Percentiles rank a stretch among this genome's conserved stretches.
phyloP scores from a whole-genome alignment of 2,888 invertebrate genomes.

The Ypsolopha sequella region DNA sequence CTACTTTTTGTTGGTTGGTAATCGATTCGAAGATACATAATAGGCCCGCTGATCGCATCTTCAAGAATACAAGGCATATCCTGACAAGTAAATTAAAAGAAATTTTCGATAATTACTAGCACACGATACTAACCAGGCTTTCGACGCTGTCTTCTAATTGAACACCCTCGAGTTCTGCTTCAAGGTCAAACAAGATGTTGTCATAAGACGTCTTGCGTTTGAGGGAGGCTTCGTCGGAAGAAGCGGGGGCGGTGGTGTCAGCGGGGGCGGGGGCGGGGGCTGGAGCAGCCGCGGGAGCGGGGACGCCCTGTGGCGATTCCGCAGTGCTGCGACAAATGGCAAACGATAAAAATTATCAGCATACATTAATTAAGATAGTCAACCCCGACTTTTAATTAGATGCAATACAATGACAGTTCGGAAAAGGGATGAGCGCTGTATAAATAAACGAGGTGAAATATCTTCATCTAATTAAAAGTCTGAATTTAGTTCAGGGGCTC shows the following conservation, averaged over 20 bases:
- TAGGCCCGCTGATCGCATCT: no score
- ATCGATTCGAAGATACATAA: no score
- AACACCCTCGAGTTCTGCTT: slow-evolving; percentile 86
- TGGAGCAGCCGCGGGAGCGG: slow-evolving; percentile 7
- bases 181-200: slow-evolving; percentile 75
- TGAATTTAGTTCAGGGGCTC: no score
- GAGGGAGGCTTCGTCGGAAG: slow-evolving; percentile 11
- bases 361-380: no score
- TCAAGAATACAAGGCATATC: not conserved
- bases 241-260: slow-evolving; percentile 11
- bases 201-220: slow-evolving; percentile 36
- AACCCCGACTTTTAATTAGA: no score
- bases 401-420: no score
- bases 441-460: no score
- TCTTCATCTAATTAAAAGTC: no score
- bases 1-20: no score
- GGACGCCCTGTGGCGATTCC: slow-evolving; percentile 8
- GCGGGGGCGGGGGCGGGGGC: slow-evolving; percentile 6
- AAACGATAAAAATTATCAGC: no score
- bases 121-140: slow-evolving; percentile 37
- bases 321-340: not conserved
- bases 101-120: not conserved
- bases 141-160: slow-evolving; percentile 85
- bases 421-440: no score
- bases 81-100: not conserved